Conservation (phyloP, 2,113 vertebrate species). For the Isichthys henryi region DNA sequence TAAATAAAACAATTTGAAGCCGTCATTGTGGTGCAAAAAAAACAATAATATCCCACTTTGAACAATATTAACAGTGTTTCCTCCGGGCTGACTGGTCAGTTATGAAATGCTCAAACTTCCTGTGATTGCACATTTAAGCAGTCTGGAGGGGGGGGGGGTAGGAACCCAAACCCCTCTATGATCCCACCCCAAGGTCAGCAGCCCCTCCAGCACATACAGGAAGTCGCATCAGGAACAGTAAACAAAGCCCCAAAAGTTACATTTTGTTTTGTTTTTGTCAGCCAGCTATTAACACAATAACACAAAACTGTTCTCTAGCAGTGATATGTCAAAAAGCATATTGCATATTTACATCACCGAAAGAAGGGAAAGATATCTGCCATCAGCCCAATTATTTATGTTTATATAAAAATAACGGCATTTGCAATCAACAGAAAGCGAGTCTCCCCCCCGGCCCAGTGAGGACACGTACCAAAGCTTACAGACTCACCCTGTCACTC, state of each 20-base stretch:
- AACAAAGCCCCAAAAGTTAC: slow-evolving; percentile 49
- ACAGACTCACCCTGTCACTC: neutral
- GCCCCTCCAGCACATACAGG: slow-evolving; percentile 14
- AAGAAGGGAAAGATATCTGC: slow-evolving; percentile 17
- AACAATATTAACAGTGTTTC: slow-evolving; percentile 46
- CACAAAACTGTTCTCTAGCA: slow-evolving; percentile 49
- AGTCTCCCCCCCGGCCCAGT: neutral
- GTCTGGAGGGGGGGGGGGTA: neutral
- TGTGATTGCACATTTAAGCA: slow-evolving; percentile 41
- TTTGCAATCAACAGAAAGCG: slow-evolving; percentile 4
- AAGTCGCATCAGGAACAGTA: slow-evolving; percentile 35
- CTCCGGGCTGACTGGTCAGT: slow-evolving; percentile 35
- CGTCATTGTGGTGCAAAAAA: slow-evolving; percentile 24
- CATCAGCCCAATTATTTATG: slow-evolving; percentile 25
- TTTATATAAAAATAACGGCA: slow-evolving; percentile 20
- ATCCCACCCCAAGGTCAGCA: neutral
- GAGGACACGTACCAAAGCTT: slow-evolving; percentile 16
- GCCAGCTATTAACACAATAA: slow-evolving; percentile 47
- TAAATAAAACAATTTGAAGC: slow-evolving; percentile 41
- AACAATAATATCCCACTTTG: slow-evolving; percentile 40
- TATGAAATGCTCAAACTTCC: slow-evolving; percentile 33
- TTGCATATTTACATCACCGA: slow-evolving; percentile 59
- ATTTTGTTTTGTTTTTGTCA: slow-evolving; percentile 40
- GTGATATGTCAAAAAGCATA: slow-evolving; percentile 55
- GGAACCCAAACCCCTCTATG: neutral